Percentiles rank a stretch among this genome's conserved stretches.
Conservation (phyloP, 2,113 vertebrate species). For the Asarcornis scutulata region DNA sequence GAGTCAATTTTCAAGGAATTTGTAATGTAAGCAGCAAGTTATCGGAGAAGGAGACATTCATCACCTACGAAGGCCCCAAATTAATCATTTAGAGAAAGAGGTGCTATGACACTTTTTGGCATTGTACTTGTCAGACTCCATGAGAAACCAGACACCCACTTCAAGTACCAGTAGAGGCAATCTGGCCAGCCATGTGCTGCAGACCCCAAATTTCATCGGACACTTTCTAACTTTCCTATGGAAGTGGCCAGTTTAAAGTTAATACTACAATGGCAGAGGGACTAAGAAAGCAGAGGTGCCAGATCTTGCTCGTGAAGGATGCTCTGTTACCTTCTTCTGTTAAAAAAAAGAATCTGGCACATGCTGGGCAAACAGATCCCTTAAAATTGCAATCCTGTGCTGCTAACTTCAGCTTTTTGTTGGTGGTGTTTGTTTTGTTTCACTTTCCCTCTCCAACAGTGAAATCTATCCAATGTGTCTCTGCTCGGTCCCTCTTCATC, state of each 20-base stretch:
- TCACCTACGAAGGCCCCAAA: neutral
- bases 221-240: neutral
- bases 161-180: neutral
- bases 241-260: neutral
- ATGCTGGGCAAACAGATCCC: neutral
- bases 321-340: neutral
- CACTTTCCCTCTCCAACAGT: neutral
- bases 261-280: neutral
- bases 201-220: neutral
- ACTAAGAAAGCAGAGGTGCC: slow-evolving; percentile 35
- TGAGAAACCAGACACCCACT: neutral
- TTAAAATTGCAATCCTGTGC: neutral
- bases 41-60: slow-evolving; percentile 58
- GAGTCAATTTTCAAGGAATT: slow-evolving; percentile 72
- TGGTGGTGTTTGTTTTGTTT: neutral
- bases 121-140: neutral
- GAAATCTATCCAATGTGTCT: neutral
- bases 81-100: slow-evolving; percentile 64
- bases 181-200: neutral
- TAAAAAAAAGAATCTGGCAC: neutral
- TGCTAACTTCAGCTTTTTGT: neutral
- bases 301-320: neutral
- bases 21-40: slow-evolving; percentile 58
- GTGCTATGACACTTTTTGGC: neutral
- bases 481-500: neutral